phyloP scores from a whole-genome alignment of 1,140 invertebrate genomes.

The Eumeta japonica region DNA sequence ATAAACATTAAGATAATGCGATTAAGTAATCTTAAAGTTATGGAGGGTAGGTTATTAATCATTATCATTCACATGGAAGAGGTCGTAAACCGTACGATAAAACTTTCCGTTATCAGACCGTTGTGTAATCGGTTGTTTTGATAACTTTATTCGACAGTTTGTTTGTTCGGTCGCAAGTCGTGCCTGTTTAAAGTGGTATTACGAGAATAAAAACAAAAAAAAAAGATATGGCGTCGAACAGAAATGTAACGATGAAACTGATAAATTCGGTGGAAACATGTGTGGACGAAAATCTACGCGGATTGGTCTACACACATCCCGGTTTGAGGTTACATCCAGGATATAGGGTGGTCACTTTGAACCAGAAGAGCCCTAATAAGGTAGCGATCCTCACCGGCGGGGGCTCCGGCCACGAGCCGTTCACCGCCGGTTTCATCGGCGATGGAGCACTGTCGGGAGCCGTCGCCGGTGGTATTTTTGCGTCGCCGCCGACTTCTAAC shows the following conservation, averaged over 20 bases:
- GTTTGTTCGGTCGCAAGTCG: too few species aligned
- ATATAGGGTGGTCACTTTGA: constrained; percentile 60
- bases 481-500: constrained; percentile 71
- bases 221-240: too few species aligned
- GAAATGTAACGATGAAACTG: constrained; percentile 61
- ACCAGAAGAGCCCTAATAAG: constrained; percentile 53
- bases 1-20: too few species aligned
- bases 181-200: too few species aligned
- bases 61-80: too few species aligned
- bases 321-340: constrained; percentile 61
- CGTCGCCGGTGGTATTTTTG: constrained; percentile 75
- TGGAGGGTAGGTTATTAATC: too few species aligned
- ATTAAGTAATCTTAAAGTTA: too few species aligned
- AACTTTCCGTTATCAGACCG: too few species aligned
- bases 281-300: constrained; percentile 69
- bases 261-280: constrained; percentile 65
- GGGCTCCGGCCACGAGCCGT: constrained; percentile 86
- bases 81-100: too few species aligned
- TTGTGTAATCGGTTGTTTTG: too few species aligned
- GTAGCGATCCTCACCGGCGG: constrained; percentile 78
- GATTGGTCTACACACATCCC: constrained; percentile 64
- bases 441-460: constrained; percentile 73
- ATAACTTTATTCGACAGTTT: too few species aligned
- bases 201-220: too few species aligned
- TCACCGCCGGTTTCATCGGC: constrained; percentile 76